Evolutionary conservation across 1,140 invertebrate genomes (phyloP).

Genomic region (Drosophila repletoides): DNA sequence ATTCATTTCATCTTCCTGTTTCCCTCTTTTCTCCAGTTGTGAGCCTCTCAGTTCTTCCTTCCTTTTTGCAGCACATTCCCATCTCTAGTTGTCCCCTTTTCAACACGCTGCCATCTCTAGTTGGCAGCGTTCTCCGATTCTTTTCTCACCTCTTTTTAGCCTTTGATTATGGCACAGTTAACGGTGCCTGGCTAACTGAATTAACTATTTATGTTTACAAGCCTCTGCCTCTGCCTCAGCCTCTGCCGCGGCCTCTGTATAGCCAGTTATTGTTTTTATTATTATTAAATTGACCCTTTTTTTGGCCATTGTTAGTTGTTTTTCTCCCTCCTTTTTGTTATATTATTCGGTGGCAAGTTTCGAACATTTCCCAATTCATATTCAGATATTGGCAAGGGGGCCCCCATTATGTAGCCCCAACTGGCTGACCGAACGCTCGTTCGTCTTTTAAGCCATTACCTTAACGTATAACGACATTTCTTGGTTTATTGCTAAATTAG

Average conservation of each 20-base stretch:
- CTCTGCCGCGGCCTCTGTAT: constrained; percentile 2
- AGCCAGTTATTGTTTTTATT: constrained; percentile 32
- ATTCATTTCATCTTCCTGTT: too few relatives aligned
- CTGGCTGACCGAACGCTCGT: too few relatives aligned
- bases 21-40: too few relatives aligned
- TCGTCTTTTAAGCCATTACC: constrained; percentile 42
- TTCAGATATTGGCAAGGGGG: constrained; percentile 55
- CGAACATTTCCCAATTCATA: constrained; percentile 56
- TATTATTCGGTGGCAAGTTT: constrained; percentile 47
- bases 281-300: constrained; percentile 80
- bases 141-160: constrained; percentile 7
- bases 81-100: constrained; percentile 6
- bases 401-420: constrained; percentile 35
- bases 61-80: too few relatives aligned
- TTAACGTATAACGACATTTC: constrained; percentile 37
- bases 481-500: constrained; percentile 67
- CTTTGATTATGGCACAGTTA: constrained; percentile 67
- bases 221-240: neutral
- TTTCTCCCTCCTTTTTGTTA: constrained; percentile 19
- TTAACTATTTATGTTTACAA: constrained; percentile 6
- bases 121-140: constrained; percentile 24
- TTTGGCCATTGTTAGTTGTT: constrained; percentile 49
- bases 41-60: too few relatives aligned
- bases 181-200: constrained; percentile 72
- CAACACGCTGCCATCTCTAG: too few relatives aligned